A percentile compares a stretch with the other conserved stretches of the same genome.
phyloP scores from a whole-genome alignment of 2,797 vertebrate species.

The Ispidina picta region DNA sequence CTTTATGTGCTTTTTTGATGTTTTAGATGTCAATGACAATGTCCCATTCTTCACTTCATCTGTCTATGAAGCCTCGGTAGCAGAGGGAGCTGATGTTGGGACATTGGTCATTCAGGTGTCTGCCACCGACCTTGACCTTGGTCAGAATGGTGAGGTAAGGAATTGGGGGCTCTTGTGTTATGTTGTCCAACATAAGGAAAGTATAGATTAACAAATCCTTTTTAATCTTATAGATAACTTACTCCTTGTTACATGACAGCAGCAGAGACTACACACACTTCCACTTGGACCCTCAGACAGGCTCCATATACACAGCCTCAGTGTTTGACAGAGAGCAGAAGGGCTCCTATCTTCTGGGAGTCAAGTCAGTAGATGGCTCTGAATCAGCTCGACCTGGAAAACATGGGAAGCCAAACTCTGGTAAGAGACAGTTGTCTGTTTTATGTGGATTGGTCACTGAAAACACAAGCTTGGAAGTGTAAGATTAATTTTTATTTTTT shows the following conservation, averaged over 20 bases:
- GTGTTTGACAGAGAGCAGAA: slow-evolving; percentile 90
- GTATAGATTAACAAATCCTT: background rate
- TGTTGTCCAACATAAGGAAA: background rate
- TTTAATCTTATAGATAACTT: slow-evolving; percentile 81
- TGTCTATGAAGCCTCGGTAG: slow-evolving; percentile 88
- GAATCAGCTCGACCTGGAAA: slow-evolving; percentile 89
- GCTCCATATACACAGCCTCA: slow-evolving; percentile 84
- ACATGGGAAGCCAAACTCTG: slow-evolving; percentile 88
- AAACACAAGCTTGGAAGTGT: background rate
- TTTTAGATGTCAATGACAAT: slow-evolving; percentile 90
- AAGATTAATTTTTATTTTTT: background rate
- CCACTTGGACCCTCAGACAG: slow-evolving; percentile 82
- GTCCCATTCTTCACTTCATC: slow-evolving; percentile 92
- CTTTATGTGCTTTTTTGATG: background rate
- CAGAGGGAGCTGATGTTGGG: slow-evolving; percentile 84
- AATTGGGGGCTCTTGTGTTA: background rate
- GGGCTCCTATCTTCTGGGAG: slow-evolving; percentile 88
- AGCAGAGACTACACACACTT: slow-evolving; percentile 87
- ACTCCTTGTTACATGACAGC: slow-evolving; percentile 87
- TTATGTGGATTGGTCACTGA: background rate
- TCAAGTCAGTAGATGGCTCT: slow-evolving; percentile 87
- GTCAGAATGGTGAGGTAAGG: slow-evolving; percentile 87
- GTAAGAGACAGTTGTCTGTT: slow-evolving; percentile 63
- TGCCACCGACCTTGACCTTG: slow-evolving; percentile 86
- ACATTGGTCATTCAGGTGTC: slow-evolving; percentile 87